Conservation (phyloP, 2,113 vertebrate species). For the Porphyrio hochstetteri region DNA sequence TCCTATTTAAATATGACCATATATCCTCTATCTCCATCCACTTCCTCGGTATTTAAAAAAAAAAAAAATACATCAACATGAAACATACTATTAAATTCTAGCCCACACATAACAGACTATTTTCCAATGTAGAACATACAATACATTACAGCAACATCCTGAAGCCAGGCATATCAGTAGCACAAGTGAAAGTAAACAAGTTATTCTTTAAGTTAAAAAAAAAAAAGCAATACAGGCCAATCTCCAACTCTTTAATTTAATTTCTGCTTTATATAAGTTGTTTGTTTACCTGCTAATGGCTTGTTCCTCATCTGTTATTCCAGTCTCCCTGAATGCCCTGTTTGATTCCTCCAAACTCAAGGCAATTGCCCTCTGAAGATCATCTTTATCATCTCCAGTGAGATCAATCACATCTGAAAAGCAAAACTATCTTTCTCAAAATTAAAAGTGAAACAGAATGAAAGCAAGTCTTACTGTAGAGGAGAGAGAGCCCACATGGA, state of each 20-base stretch:
- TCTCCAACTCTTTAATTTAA: slow-evolving; percentile 56
- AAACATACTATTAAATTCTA: slow-evolving; percentile 35
- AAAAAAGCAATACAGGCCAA: slow-evolving; percentile 63
- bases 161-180: slow-evolving; percentile 51
- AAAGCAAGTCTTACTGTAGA: slow-evolving; percentile 65
- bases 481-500: slow-evolving; percentile 5
- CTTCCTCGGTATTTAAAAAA: slow-evolving; percentile 17
- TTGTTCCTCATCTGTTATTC: slow-evolving; percentile 98
- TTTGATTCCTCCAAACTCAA: slow-evolving; percentile 98
- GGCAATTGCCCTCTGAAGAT: slow-evolving; percentile 98
- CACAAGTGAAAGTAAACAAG: slow-evolving; percentile 52
- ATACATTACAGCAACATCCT: slow-evolving; percentile 47
- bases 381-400: slow-evolving; percentile 99
- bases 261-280: slow-evolving; percentile 62
- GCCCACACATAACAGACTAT: neutral
- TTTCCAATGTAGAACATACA: slow-evolving; percentile 20
- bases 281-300: slow-evolving; percentile 94
- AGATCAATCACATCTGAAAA: slow-evolving; percentile 96
- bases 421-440: slow-evolving; percentile 78
- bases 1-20: slow-evolving; percentile 21
- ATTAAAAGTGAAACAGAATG: slow-evolving; percentile 74
- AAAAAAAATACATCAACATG: neutral
- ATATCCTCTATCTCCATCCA: neutral
- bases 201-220: slow-evolving; percentile 31
- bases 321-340: slow-evolving; percentile 96